Percentiles rank a stretch among this genome's conserved stretches.
phyloP scores from a whole-genome alignment of 2,888 invertebrate genomes.

The Aleiodes alternator region DNA sequence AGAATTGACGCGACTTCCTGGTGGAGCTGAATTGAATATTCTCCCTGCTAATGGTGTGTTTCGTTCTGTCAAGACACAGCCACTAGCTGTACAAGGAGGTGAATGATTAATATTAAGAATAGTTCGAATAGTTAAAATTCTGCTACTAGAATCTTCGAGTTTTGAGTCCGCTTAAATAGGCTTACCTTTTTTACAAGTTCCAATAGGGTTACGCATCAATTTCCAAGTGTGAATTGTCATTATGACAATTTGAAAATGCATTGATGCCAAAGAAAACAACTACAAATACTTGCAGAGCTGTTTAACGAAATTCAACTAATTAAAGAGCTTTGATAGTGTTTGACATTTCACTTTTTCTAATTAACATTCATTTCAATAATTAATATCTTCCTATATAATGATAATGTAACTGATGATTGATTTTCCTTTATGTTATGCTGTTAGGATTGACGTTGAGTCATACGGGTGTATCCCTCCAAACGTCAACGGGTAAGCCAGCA shows the following conservation, averaged over 20 bases:
- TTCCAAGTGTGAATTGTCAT: slow-evolving; percentile 59
- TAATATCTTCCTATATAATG: neutral
- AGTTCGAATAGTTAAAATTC: too few relatives aligned
- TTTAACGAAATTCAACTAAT: slow-evolving; percentile 45
- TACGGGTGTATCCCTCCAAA: slow-evolving; percentile 75
- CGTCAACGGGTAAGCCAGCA: slow-evolving; percentile 61
- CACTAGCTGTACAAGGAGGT: slow-evolving; percentile 71
- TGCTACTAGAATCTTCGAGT: neutral
- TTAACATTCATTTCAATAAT: neutral
- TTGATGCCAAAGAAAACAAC: slow-evolving; percentile 60
- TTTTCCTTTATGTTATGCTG: neutral
- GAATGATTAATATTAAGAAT: slow-evolving; percentile 51
- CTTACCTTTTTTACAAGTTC: neutral
- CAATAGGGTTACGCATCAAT: slow-evolving; percentile 48
- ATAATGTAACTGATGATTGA: slow-evolving; percentile 19
- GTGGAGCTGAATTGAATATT: slow-evolving; percentile 74
- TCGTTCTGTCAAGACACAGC: slow-evolving; percentile 68
- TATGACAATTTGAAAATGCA: slow-evolving; percentile 60
- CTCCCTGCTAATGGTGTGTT: slow-evolving; percentile 73
- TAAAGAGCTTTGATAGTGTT: slow-evolving; percentile 61
- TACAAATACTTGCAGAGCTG: slow-evolving; percentile 60
- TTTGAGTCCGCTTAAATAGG: neutral
- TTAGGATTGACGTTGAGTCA: slow-evolving; percentile 75
- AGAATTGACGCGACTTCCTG: slow-evolving; percentile 73
- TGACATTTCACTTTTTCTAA: slow-evolving; percentile 49